A percentile compares a stretch with the other conserved stretches of the same genome.
Evolutionary conservation across 2,113 vertebrate species (phyloP).

Genomic region (Drymodes brunneopygia): DNA sequence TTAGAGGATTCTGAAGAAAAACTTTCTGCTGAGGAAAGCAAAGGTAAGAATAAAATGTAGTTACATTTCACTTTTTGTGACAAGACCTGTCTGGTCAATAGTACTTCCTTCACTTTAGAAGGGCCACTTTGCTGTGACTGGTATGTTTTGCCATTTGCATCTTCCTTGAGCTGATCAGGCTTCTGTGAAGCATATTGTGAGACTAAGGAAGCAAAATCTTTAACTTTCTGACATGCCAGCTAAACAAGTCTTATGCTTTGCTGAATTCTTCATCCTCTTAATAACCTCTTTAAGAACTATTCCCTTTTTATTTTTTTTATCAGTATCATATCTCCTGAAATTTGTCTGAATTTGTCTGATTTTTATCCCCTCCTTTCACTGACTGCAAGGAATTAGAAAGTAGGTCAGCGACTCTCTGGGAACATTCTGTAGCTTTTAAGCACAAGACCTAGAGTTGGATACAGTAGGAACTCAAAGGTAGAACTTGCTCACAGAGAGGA

Average conservation of each 20-base stretch:
- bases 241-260: neutral
- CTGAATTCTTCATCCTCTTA: neutral
- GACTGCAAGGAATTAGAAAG: neutral
- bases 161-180: neutral
- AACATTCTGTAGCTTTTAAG: neutral
- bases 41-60: conserved; percentile 63
- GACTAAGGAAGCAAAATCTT: neutral
- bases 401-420: neutral
- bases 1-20: conserved; percentile 74
- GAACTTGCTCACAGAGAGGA: neutral
- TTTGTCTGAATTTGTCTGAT: too few relatives aligned
- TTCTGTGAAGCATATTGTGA: neutral
- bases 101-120: neutral
- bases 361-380: too few relatives aligned
- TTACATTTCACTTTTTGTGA: neutral
- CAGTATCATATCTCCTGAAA: neutral
- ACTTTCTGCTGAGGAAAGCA: conserved; percentile 71
- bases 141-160: neutral
- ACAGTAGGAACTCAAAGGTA: neutral
- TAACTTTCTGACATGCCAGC: neutral
- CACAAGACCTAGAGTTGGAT: neutral
- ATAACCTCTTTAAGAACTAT: neutral
- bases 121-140: neutral
- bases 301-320: neutral
- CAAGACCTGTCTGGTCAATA: neutral